phyloP scores from a whole-genome alignment of 2,797 vertebrate species.

The Erethizon dorsatum region DNA sequence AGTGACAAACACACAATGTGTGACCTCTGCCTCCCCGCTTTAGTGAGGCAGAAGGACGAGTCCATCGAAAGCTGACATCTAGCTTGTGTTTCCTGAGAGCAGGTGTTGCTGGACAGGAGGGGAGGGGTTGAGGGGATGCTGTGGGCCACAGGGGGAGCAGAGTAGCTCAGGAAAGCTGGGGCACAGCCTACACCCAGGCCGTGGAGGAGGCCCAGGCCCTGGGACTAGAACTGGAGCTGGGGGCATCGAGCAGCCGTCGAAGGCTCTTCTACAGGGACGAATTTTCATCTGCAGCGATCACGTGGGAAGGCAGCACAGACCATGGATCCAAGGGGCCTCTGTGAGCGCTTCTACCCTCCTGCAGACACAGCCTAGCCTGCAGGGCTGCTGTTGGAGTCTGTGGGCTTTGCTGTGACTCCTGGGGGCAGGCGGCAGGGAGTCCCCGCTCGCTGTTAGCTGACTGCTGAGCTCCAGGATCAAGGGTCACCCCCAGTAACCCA shows the following conservation, averaged over 20 bases:
- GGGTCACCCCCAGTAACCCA: background rate
- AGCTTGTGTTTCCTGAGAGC: background rate
- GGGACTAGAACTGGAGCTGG: background rate
- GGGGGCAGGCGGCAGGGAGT: background rate
- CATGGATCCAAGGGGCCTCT: background rate
- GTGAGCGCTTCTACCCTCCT: no score
- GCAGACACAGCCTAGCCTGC: background rate
- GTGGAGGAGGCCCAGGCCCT: background rate
- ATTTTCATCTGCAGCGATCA: fast-evolving
- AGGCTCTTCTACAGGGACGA: background rate
- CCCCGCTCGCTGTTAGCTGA: background rate
- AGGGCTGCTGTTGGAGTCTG: background rate
- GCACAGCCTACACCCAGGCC: fast-evolving
- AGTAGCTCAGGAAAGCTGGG: background rate
- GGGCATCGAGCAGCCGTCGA: background rate
- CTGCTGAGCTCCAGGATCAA: background rate
- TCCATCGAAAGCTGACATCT: fast-evolving
- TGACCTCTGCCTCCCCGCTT: fast-evolving
- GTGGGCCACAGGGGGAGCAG: fast-evolving
- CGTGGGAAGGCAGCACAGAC: background rate
- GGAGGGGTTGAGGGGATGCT: background rate
- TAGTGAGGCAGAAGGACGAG: background rate
- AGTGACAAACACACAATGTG: background rate
- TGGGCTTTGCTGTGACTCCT: background rate
- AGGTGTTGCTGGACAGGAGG: background rate